Base-by-base conservation (phyloP, 2,888 invertebrate genomes). In the Ptilodon capucinus region DNA sequence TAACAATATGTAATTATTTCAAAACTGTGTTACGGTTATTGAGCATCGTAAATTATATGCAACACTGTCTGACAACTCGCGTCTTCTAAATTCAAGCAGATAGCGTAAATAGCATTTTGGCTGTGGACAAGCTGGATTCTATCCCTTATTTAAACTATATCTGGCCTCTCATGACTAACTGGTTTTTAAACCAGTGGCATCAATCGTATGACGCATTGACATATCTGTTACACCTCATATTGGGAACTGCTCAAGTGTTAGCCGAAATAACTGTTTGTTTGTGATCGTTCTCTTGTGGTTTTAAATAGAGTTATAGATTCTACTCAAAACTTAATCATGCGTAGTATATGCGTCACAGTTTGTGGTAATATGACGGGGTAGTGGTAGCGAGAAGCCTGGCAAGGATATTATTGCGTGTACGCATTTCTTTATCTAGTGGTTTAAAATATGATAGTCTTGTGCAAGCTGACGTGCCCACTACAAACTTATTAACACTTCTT, bases 121-220 rank as follows among this genome's bases (percentile, higher is more conserved):
- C n/a, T n/a, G n/a, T n/a, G n/a, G n/a, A n/a, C n/a, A n/a, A n/a
- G n/a, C n/a, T n/a, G n/a, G n/a, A n/a, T n/a, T n/a, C n/a, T 14
- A 19, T 8, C 21, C 9, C 4, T 13, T 13, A 13, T 13, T 38
- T 9, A 38, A 38, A 19, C 1, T 5, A 38, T 21, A 18, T 38
- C 18, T 19, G 18, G 14, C 4, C 17, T 35, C 21, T 14, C 13
- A 13, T 39, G 39, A 39, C 21, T 39, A 39, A 48, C 28, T 47
- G 35, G 42, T 42, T 52, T 30, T 25, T 46, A 8, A 28, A 46
- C 43, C 40, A 40, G 25, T n/a, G 17, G 11, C 46, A 38, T 46
- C 44, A 25, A 36, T 43, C 16, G 18, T 32, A 21, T 63, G 61
- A 62, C 63, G 60, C 61, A 60, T 46, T 50, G 16, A 32, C 40